Conservation (phyloP, 2,113 vertebrate genomes). For the Craseonycteris thonglongyai region DNA sequence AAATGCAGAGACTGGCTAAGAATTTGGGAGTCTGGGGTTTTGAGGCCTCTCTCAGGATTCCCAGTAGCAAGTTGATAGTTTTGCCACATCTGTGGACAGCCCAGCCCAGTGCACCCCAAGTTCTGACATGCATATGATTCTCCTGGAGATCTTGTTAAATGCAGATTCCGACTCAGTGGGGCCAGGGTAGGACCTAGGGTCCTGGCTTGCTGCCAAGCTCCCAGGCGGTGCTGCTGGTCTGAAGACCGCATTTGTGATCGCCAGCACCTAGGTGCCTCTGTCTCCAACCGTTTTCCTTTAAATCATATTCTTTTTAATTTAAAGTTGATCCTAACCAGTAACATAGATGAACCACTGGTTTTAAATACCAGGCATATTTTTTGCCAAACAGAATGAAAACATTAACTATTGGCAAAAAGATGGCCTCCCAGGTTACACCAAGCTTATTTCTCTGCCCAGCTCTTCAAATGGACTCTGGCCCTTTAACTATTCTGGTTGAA, state of each 20-base stretch:
- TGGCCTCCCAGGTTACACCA: neutral
- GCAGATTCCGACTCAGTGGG: neutral
- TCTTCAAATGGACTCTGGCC: neutral
- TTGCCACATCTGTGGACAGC: neutral
- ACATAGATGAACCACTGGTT: neutral
- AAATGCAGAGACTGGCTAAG: neutral
- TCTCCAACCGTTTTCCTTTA: neutral
- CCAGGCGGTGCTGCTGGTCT: neutral
- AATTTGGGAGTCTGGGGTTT: rapidly evolving
- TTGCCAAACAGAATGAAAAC: neutral
- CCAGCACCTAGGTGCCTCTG: too few species aligned
- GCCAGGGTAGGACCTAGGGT: neutral
- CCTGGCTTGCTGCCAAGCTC: neutral
- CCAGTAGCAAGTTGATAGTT: neutral
- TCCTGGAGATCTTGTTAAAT: neutral
- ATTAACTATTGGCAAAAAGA: neutral
- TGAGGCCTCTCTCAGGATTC: neutral
- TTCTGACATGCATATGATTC: too few species aligned
- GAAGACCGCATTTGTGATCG: neutral
- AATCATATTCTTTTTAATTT: neutral
- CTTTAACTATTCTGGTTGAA: neutral
- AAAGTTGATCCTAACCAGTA: neutral
- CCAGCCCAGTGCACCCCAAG: neutral
- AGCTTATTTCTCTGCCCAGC: neutral
- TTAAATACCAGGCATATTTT: neutral